phyloP scores from a whole-genome alignment of 2,113 vertebrate genomes.

The Lontra canadensis region DNA sequence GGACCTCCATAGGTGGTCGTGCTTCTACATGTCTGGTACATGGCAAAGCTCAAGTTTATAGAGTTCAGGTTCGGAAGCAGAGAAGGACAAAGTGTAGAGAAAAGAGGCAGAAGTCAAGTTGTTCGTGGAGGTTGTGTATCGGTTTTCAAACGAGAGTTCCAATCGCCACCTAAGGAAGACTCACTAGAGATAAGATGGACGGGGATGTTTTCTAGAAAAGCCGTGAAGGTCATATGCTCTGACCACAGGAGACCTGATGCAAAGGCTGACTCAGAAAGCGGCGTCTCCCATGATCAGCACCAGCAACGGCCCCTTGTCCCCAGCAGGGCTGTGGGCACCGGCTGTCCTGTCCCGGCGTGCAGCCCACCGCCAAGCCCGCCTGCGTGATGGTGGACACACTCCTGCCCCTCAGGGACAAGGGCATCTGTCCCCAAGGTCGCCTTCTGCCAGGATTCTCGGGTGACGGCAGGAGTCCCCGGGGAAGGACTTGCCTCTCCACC shows the following conservation, averaged over 20 bases:
- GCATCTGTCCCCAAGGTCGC: not conserved
- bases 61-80: not conserved
- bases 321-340: not conserved
- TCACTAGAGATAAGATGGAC: not conserved
- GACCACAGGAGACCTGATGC: not conserved
- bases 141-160: not conserved
- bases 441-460: not conserved
- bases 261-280: not conserved
- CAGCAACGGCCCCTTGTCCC: fast-evolving
- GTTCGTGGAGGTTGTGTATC: not conserved
- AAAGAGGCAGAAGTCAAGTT: not conserved
- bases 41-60: fast-evolving
- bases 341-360: too few species aligned
- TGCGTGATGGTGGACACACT: not conserved
- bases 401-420: not conserved
- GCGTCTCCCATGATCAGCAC: too few species aligned
- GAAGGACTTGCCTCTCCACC: fast-evolving
- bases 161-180: not conserved
- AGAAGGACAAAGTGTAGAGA: too few species aligned
- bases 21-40: not conserved
- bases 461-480: not conserved
- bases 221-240: not conserved
- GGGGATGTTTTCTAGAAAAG: not conserved
- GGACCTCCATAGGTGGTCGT: not conserved
- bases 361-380: fast-evolving